phyloP scores from a whole-genome alignment of 1,140 invertebrate species.

The Melanaphis sacchari region DNA sequence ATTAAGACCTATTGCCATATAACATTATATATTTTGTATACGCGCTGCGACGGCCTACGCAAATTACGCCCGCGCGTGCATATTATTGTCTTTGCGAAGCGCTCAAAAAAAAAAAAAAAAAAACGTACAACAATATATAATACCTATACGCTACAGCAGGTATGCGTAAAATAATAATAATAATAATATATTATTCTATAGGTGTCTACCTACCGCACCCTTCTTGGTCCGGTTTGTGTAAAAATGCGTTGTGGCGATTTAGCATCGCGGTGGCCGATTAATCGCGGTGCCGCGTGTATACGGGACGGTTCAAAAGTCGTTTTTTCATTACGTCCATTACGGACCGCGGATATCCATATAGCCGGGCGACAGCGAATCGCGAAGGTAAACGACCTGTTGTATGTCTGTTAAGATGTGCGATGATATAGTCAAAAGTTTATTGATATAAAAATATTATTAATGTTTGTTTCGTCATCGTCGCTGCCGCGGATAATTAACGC shows the following conservation, averaged over 20 bases:
- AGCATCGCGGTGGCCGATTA: background rate
- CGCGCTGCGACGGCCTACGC: background rate
- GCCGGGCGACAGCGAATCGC: no score
- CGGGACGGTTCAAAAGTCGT: background rate
- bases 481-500: no score
- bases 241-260: background rate
- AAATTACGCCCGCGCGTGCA: background rate
- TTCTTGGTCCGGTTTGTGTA: background rate
- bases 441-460: no score
- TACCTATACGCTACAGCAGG: background rate
- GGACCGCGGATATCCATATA: no score
- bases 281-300: background rate
- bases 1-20: background rate
- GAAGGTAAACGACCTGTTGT: no score
- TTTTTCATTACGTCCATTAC: no score
- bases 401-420: no score
- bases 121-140: background rate
- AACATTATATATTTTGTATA: background rate
- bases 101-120: background rate
- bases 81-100: background rate
- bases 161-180: background rate
- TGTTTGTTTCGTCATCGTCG: no score
- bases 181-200: background rate
- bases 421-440: no score
- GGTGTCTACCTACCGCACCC: background rate